phyloP scores from a whole-genome alignment of 2,113 vertebrate genomes.

The Equus przewalskii region DNA sequence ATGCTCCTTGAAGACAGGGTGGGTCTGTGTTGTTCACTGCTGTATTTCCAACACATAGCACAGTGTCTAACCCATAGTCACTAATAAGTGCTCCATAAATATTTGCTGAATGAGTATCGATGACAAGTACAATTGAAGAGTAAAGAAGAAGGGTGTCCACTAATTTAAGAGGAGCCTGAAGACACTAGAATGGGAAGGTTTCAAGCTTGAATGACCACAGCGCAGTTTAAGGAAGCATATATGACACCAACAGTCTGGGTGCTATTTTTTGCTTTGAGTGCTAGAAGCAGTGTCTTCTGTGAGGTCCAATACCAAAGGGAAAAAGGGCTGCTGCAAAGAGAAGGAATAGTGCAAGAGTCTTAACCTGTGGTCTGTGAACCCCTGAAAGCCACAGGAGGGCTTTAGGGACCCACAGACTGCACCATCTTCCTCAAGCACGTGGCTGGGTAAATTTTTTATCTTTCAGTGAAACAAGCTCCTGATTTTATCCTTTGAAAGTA shows the following conservation, averaged over 20 bases:
- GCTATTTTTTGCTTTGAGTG: slow-evolving; percentile 41
- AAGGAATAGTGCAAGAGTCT: not conserved
- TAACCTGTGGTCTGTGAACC: not conserved
- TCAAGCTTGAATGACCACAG: not conserved
- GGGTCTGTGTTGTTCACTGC: not conserved
- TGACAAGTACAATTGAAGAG: not conserved
- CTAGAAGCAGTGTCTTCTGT: not conserved
- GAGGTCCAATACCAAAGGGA: not conserved
- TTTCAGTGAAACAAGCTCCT: not conserved
- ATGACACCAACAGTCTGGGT: not conserved
- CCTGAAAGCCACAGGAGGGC: not conserved
- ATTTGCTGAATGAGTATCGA: not conserved
- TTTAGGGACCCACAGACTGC: not conserved
- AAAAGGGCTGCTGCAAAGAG: not conserved
- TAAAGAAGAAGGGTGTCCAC: not conserved
- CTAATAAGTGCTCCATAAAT: not conserved
- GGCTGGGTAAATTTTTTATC: not conserved
- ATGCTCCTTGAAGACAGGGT: not conserved
- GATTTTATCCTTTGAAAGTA: slow-evolving; percentile 20
- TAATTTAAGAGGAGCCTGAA: slow-evolving; percentile 6
- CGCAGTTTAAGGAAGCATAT: not conserved
- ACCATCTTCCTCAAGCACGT: not conserved
- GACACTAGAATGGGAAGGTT: not conserved
- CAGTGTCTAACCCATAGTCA: not conserved
- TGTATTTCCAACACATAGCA: not conserved